A percentile compares a stretch with the other conserved stretches of the same genome.
Conservation (phyloP, 2,888 invertebrate genomes). For the Leucophenga maculata region DNA sequence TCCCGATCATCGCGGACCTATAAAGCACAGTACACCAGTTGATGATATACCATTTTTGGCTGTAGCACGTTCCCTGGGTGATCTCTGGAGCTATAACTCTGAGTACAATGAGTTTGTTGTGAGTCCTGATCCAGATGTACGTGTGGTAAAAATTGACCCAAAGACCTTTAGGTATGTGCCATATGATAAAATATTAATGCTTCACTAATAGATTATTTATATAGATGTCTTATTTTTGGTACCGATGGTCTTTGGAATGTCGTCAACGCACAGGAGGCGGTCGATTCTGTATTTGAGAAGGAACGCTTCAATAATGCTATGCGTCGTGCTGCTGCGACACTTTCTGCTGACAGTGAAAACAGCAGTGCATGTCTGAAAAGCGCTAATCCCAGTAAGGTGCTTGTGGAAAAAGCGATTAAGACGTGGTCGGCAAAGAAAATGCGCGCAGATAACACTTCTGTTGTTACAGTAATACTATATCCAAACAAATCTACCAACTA, state of each 20-base stretch:
- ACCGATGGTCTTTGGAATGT: conserved; percentile 99
- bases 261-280: conserved; percentile 87
- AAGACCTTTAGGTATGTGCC: conserved; percentile 76
- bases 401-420: conserved; percentile 87
- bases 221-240: conserved; percentile 91
- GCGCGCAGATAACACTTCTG: conserved; percentile 97
- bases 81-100: conserved; percentile 97
- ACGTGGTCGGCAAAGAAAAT: conserved; percentile 88
- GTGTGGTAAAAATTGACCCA: conserved; percentile 86
- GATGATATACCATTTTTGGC: conserved; percentile 97
- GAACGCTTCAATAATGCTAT: conserved; percentile 82
- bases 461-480: conserved; percentile 90
- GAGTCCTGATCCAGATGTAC: conserved; percentile 97
- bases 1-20: conserved; percentile 81
- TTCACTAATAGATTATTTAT: conserved; percentile 32
- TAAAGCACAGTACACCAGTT: conserved; percentile 89
- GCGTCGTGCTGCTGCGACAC: conserved; percentile 58
- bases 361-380: conserved; percentile 73
- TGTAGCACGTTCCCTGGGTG: conserved; percentile 95
- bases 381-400: conserved; percentile 92
- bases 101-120: conserved; percentile 93
- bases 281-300: conserved; percentile 86
- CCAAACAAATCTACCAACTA: conserved; percentile 73
- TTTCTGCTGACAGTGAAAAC: conserved; percentile 68
- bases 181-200: conserved; percentile 5